Evolutionary conservation across 2,797 vertebrate genomes (phyloP), one percentile per base, ranked within the genome.

Genomic region (Neomorphus geoffroyi): DNA sequence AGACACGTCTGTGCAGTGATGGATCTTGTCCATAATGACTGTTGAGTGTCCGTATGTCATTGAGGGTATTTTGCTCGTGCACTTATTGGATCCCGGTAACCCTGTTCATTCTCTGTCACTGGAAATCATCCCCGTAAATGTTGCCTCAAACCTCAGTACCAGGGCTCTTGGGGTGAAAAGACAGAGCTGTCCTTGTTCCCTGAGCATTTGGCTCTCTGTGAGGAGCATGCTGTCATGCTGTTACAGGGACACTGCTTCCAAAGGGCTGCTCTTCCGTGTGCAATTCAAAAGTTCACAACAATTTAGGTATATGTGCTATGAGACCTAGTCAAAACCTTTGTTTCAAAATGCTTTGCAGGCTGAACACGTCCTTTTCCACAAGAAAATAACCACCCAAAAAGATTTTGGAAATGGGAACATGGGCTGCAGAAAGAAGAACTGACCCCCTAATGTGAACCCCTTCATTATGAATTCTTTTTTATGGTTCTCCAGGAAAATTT

Each of bases 71-170:
- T 71, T 26, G 15, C 57, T 53, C 43, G 39, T 45, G 41, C 73
- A 46, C 35, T 69, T 74, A n/a, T 32, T 48, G 62, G 37, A 28
- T 5, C 23, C 11, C 56, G 26, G 27, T 21, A 60, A 43, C 39
- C 23, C 33, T 48, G 43, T 16, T 64, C 19, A 11, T 33, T 28
- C 32, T 19, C 23, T 23, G 1, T 30, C 0, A 0, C 64, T 71
- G 57, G 41, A 64, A 61, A 26, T 39, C 24, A 13, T 24, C 46
- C 58, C 50, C 56, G 14, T 30, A 14, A 37, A 50, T 32, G 24
- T 85, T 83, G 27, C 50, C 56, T 57, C 57, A n/a, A 13, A 41
- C 12, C 23, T 39, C 73, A 22, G 33, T 24, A 11, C 24, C 3
- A 7, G 43, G n/a, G 11, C 62, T 12, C 6, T 46, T 17, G 57